Percentiles rank a stretch among this genome's conserved stretches.
These are phyloP conservation scores for Drosophila incognita DNA, from an alignment of 2,888 invertebrate genomes.

Conservation along the genomic window DNA sequence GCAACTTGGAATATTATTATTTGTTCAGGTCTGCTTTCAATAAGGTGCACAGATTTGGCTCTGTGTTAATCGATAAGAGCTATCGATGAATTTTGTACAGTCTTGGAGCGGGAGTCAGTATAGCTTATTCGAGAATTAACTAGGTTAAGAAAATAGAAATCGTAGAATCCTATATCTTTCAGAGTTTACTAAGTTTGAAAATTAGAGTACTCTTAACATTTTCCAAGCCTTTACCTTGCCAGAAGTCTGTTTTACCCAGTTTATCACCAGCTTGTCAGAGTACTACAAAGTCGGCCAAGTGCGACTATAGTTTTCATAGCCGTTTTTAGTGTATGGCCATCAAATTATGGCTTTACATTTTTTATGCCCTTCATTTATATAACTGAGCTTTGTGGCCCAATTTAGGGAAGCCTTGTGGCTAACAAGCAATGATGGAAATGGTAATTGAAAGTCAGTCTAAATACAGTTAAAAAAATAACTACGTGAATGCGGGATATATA, in stretches of 20 bases:
- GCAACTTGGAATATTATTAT: neutral
- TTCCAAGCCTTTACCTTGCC: neutral
- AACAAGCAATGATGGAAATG: constrained; percentile 8
- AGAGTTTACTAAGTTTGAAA: neutral
- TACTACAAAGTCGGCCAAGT: neutral
- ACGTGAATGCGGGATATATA: too few species aligned
- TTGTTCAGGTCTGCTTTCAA: neutral
- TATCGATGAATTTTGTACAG: neutral
- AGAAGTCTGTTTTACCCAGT: neutral
- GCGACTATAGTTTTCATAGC: neutral
- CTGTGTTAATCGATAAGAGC: neutral
- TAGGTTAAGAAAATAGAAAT: neutral
- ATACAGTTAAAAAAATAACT: neutral
- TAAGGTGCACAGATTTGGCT: neutral
- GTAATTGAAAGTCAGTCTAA: constrained; percentile 36
- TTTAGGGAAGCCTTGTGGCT: constrained; percentile 42
- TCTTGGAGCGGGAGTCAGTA: rapidly evolving
- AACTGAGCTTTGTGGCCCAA: constrained; percentile 25
- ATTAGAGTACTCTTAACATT: neutral
- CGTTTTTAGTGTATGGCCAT: neutral
- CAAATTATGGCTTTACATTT: constrained; percentile 36
- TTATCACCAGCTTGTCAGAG: neutral
- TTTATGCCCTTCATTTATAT: constrained; percentile 40
- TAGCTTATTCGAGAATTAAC: neutral
- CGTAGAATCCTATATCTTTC: neutral